Conservation (phyloP, 2,888 invertebrate genomes). For the Plutella xylostella region DNA sequence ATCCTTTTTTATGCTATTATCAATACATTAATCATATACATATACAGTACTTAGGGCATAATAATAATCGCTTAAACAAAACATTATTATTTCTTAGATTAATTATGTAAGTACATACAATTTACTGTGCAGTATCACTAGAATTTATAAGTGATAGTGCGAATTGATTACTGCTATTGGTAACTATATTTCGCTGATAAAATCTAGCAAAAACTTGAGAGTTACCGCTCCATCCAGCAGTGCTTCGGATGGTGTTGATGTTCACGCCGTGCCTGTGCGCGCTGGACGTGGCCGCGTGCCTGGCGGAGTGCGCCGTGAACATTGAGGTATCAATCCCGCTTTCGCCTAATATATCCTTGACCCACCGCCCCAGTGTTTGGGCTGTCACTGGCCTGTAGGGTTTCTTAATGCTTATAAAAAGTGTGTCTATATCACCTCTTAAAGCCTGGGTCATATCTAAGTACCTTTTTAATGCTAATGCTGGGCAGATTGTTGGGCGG, state of each 20-base stretch:
- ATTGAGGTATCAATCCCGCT: not conserved
- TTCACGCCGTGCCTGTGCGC: not conserved
- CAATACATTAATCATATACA: no score
- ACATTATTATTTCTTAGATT: no score
- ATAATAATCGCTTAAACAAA: no score
- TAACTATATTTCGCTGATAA: not conserved
- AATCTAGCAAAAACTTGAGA: not conserved
- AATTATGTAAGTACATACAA: no score
- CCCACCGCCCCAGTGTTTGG: not conserved
- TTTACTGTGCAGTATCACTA: no score
- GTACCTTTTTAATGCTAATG: slow-evolving; percentile 6
- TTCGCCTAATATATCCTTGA: not conserved
- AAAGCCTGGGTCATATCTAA: not conserved
- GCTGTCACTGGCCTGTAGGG: not conserved
- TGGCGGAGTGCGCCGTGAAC: not conserved
- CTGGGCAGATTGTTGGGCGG: slow-evolving; percentile 14
- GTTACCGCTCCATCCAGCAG: not conserved
- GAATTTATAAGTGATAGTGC: no score
- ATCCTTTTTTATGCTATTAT: no score
- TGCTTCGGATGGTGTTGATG: not conserved
- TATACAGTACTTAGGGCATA: no score
- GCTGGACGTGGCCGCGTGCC: not conserved
- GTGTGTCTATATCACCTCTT: not conserved
- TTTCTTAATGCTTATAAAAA: slow-evolving; percentile 14
- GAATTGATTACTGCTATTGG: not conserved